Base-by-base conservation (phyloP, 1,140 invertebrate species). In the Drosophila aff. region DNA sequence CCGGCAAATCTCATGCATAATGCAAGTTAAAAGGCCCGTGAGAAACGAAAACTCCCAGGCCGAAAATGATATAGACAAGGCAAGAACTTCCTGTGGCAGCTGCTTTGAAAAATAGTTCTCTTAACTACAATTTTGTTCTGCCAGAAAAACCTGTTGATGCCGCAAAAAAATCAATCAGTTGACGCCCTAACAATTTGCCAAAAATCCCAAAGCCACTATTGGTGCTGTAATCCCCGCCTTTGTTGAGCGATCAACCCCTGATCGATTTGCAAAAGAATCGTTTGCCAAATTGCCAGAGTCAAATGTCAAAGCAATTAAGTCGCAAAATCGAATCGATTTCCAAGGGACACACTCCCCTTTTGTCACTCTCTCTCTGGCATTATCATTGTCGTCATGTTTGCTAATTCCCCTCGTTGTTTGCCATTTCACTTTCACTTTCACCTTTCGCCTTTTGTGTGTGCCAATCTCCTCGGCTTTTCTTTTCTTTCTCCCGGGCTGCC, bases 381-480 rank as follows among this genome's bases (percentile, higher is more conserved):
- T 89, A 78, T 78, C 85, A 83, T 68, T 89, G 84, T 89, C 85
- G 85, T 89, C 85, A 89, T 89, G 84, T 90, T 89, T 89, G 84
- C 85, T 89, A 89, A 89, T 89, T 84, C 85, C 84, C 50, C 66
- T 90, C 89, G 77, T 87, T 81, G 83, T 77, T 81, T 63, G 74
- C 81, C 72, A 78, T 84, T 77, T 77, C 63, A 46, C 74, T 76
- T 77, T 77, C 63, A 46, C 74, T 77, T 66, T 57, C 74, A 41
- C 40, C 59, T 58, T 28, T 28, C 4, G 53, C 26, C 55, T 46
- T 49, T 23, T 49, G 47, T 61, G 49, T 59, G n/a, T 62, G 61
- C 72, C 69, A 84, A 77, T 77, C 79, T 62, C 69, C 63, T 75
- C 69, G 15, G 53, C 61, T 58, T 83, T 80, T 76, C 61, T 81